Conservation (phyloP, 2,113 vertebrate species). For the Macquaria ambigua region DNA sequence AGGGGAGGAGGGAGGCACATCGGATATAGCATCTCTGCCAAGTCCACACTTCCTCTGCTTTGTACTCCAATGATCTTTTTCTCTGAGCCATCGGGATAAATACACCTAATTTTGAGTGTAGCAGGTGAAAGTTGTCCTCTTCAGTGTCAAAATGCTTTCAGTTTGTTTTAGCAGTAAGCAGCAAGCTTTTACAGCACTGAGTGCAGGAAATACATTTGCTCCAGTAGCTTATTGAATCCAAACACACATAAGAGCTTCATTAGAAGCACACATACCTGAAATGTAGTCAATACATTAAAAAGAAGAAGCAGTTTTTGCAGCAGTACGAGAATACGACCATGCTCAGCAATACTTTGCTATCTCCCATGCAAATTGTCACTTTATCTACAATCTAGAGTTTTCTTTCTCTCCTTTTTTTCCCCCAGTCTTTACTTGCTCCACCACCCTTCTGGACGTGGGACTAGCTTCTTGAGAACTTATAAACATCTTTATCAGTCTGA, state of each 20-base stretch:
- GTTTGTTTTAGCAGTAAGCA: conserved; percentile 1
- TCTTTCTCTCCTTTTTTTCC: not conserved
- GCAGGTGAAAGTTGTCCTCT: conserved; percentile 3
- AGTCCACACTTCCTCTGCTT: conserved; percentile 1
- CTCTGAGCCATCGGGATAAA: not conserved
- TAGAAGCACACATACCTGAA: conserved; percentile 23
- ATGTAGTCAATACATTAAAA: conserved; percentile 10
- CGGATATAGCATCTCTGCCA: not conserved
- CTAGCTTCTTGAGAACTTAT: conserved; percentile 14
- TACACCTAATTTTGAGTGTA: not conserved
- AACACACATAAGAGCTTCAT: conserved; percentile 10
- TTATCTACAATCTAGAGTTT: not conserved
- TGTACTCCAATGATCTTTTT: not conserved
- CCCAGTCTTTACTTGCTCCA: not conserved
- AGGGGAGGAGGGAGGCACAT: not conserved
- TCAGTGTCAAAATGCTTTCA: not conserved
- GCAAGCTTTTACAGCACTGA: conserved; percentile 13
- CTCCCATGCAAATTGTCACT: not conserved
- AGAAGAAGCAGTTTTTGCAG: not conserved
- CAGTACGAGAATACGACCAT: not conserved
- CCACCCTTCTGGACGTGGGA: not conserved
- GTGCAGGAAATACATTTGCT: not conserved
- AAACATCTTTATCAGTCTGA: conserved; percentile 45
- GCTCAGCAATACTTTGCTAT: not conserved
- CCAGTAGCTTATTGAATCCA: not conserved